These are phyloP conservation scores for Tachina fera DNA, from an alignment of 2,888 invertebrate genomes.

Conservation along the genomic window DNA sequence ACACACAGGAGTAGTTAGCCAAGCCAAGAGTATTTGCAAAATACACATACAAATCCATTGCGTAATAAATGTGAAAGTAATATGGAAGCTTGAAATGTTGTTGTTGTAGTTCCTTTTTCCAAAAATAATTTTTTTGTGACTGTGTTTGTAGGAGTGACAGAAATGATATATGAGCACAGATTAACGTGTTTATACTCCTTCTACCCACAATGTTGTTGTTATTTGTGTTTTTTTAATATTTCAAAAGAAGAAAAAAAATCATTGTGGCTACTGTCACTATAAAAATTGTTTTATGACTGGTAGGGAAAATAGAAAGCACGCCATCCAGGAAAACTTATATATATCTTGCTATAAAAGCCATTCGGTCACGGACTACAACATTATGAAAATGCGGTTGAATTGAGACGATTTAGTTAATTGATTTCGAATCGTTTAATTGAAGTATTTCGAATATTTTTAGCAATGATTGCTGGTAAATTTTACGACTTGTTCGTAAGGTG, in stretches of 20 bases:
- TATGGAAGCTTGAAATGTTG: constrained; percentile 34
- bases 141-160: constrained; percentile 63
- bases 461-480: too few relatives aligned
- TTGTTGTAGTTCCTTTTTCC: background rate
- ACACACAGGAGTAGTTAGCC: background rate
- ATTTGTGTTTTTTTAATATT: constrained; percentile 53
- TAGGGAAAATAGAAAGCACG: constrained; percentile 12
- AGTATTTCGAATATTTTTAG: too few relatives aligned
- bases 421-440: too few relatives aligned
- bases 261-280: constrained; percentile 68
- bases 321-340: background rate
- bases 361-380: too few relatives aligned
- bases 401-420: too few relatives aligned
- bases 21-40: background rate
- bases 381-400: too few relatives aligned
- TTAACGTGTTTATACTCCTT: constrained; percentile 70
- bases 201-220: constrained; percentile 42
- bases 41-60: constrained; percentile 7
- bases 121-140: background rate
- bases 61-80: constrained; percentile 46
- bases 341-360: too few relatives aligned
- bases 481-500: too few relatives aligned
- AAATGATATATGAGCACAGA: constrained; percentile 71
- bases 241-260: constrained; percentile 48
- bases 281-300: constrained; percentile 56